Conservation (phyloP, 2,113 vertebrate genomes). For the Raphicerus campestris region DNA sequence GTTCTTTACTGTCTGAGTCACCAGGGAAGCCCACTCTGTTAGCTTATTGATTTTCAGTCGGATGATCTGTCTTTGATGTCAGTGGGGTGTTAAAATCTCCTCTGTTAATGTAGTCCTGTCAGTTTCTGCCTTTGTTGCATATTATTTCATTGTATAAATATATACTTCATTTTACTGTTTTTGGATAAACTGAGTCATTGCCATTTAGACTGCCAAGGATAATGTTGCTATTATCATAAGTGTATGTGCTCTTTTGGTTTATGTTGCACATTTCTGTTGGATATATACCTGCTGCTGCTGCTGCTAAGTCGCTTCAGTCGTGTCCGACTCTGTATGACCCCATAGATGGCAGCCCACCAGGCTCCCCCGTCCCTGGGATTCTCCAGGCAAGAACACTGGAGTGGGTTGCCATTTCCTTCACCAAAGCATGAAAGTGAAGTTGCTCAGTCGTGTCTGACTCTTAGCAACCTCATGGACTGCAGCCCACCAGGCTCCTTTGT, state of each 20-base stretch:
- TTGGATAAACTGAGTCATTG: neutral
- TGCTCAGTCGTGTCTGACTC: no score
- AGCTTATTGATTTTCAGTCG: neutral
- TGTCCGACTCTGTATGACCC: no score
- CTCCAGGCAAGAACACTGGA: no score
- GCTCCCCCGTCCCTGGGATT: no score
- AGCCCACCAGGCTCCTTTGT: no score
- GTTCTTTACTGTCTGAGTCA: neutral
- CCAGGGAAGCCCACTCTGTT: neutral
- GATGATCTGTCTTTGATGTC: neutral
- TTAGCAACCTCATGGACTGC: no score
- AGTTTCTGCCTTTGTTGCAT: neutral
- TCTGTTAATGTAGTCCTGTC: neutral
- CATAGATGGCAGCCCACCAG: no score
- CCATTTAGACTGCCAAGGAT: neutral
- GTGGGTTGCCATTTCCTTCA: no score
- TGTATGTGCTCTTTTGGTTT: neutral
- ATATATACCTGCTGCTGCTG: neutral
- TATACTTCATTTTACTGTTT: neutral
- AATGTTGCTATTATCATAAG: neutral
- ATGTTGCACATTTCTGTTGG: neutral
- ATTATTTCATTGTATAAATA: slow-evolving; percentile 6
- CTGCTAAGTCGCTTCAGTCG: no score
- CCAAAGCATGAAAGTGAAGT: no score
- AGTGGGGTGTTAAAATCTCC: neutral